Conservation (phyloP, 2,888 invertebrate genomes). For the Limnephilus rhombicus region DNA sequence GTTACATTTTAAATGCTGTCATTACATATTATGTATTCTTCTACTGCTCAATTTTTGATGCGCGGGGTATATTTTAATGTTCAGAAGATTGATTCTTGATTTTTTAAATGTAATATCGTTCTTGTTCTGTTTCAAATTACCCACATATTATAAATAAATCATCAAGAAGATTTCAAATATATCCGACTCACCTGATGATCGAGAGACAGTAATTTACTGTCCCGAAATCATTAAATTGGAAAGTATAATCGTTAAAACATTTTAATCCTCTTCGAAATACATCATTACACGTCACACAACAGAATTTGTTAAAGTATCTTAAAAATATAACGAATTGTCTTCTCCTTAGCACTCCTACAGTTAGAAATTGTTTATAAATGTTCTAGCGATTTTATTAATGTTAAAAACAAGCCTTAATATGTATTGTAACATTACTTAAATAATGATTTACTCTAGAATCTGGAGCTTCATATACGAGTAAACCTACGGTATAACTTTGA, state of each 20-base stretch:
- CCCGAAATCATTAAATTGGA: neutral
- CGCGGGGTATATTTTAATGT: neutral
- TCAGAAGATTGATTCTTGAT: neutral
- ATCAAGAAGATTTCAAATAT: neutral
- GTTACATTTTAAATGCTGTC: neutral
- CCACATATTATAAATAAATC: neutral
- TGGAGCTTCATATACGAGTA: neutral
- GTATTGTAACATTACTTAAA: slow-evolving; percentile 20
- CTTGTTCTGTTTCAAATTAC: neutral
- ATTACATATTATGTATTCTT: neutral
- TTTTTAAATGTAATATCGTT: neutral
- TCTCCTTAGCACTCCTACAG: neutral
- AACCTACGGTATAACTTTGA: slow-evolving; percentile 7
- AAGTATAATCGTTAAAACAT: neutral
- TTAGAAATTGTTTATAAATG: slow-evolving; percentile 21
- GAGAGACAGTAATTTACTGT: neutral
- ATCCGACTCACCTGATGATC: neutral
- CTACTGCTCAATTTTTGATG: neutral
- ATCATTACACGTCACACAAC: neutral
- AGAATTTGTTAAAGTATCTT: neutral
- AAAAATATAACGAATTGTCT: slow-evolving; percentile 7
- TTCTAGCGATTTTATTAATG: slow-evolving; percentile 5
- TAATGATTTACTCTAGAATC: slow-evolving; percentile 2
- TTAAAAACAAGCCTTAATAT: slow-evolving; percentile 35
- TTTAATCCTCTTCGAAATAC: neutral